Evolutionary conservation across 2,113 vertebrate species (phyloP).

Genomic region (Alouatta palliata): DNA sequence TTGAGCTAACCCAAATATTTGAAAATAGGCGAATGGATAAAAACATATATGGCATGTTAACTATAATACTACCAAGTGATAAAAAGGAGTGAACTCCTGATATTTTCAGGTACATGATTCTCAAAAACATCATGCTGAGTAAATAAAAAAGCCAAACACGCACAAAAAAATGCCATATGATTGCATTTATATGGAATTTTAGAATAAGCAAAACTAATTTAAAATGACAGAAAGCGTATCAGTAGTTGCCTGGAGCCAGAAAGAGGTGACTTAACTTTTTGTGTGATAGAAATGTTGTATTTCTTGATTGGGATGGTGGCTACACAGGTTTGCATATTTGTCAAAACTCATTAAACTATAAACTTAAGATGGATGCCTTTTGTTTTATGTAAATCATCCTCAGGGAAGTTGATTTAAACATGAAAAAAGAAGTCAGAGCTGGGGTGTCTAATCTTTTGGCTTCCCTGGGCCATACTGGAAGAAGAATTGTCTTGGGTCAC

Average conservation of each 20-base stretch:
- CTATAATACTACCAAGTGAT: neutral
- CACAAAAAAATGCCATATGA: neutral
- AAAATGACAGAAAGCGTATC: neutral
- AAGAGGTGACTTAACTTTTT: neutral
- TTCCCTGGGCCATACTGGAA: no score
- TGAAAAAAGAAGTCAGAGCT: neutral
- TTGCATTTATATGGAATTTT: slow-evolving; percentile 2
- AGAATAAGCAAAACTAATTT: slow-evolving; percentile 1
- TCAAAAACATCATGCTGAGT: neutral
- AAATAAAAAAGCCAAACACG: neutral
- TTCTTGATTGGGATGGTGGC: neutral
- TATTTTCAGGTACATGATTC: neutral
- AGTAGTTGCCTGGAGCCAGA: neutral
- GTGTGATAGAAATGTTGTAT: neutral
- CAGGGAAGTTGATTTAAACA: neutral
- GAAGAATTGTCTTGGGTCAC: no score
- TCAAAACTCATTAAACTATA: slow-evolving; percentile 37
- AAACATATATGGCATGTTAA: neutral
- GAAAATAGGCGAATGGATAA: neutral
- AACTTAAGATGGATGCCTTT: neutral
- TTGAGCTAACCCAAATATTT: neutral
- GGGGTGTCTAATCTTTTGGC: no score
- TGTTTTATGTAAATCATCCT: slow-evolving; percentile 35
- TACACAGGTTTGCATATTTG: neutral
- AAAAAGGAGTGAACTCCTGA: neutral